Evolutionary conservation across 2,797 vertebrate species (phyloP), one percentile per base, ranked within the genome.

Genomic region (Pachyuromys duprasi): DNA sequence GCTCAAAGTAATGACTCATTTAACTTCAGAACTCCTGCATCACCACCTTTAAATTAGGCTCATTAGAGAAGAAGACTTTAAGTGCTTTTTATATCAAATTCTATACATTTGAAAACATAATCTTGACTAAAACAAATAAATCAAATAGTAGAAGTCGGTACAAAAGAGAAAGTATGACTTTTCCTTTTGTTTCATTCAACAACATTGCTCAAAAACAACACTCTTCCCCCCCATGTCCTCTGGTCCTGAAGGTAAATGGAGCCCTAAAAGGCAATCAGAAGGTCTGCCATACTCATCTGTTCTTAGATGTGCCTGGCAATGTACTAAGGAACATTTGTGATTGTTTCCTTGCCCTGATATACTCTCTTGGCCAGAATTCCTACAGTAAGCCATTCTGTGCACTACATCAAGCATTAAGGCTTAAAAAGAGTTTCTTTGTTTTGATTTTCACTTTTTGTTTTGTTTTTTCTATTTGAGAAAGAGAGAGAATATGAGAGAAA

Each of bases 51-150:
- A 93, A 90, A 93, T 18, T 13, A 67, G 42, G 18, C n/a, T 94
- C 57, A 67, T 0, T 72, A 15, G 55, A 14, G 18, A 75, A 86
- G 28, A 91, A 67, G 4, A 89, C 75, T 36, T 55, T 11, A 3
- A 17, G 74, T 88, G 69, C 4, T 57, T 78, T 89, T 94, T 72
- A 82, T 49, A 91, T 76, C 62, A 94, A 94, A 67, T 69, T 91
- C 17, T 60, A 60, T 13, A 60, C 28, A 12, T 93, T 81, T 91
- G 45, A 90, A 92, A 33, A 74, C 42, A 89, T 15, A 74, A 31
- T 74, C 4, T 70, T 94, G 31, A 86, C 49, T 79, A 88, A 93
- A 93, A 76, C 20, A 87, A 93, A 96, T 39, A 57, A 84, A 72
- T 18, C 67, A 63, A 45, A 82, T 39, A 90, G 45, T 89, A 91